Percentiles rank a stretch among this genome's conserved stretches.
Conservation (phyloP, 2,888 invertebrate species). For the Lycophotia porphyrea region DNA sequence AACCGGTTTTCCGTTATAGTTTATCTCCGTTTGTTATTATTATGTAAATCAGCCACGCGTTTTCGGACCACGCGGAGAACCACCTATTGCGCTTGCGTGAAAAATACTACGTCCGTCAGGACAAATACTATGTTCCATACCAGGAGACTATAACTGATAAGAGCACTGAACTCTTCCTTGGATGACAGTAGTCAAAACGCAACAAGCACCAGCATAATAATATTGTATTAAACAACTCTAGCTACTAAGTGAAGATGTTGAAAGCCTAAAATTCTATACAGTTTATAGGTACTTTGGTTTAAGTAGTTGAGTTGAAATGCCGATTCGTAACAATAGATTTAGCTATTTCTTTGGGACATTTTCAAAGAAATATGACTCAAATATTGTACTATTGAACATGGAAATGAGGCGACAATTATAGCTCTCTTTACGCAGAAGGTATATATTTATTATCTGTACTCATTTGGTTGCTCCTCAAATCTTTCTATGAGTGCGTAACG, state of each 20-base stretch:
- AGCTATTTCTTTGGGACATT: background rate
- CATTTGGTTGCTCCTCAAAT: background rate
- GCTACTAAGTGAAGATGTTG: background rate
- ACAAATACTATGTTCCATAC: constrained; percentile 14
- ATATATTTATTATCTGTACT: background rate
- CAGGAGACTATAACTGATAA: constrained; percentile 20
- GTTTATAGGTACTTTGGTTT: background rate
- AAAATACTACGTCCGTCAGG: constrained; percentile 9
- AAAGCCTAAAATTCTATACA: background rate
- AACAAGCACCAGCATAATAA: background rate
- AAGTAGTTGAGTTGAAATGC: background rate
- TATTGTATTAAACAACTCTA: background rate
- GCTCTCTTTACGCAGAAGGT: background rate
- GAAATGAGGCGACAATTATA: background rate
- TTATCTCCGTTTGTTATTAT: background rate
- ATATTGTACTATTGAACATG: background rate
- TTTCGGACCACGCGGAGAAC: constrained; percentile 14
- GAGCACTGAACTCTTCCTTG: background rate
- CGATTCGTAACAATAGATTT: background rate
- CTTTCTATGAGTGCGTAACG: background rate
- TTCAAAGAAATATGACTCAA: background rate
- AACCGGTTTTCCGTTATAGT: background rate
- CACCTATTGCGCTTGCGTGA: constrained; percentile 24
- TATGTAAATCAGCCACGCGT: background rate
- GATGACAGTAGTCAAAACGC: background rate